These are phyloP conservation scores for Formica selysi DNA, from an alignment of 1,140 invertebrate species.

Conservation along the genomic window DNA sequence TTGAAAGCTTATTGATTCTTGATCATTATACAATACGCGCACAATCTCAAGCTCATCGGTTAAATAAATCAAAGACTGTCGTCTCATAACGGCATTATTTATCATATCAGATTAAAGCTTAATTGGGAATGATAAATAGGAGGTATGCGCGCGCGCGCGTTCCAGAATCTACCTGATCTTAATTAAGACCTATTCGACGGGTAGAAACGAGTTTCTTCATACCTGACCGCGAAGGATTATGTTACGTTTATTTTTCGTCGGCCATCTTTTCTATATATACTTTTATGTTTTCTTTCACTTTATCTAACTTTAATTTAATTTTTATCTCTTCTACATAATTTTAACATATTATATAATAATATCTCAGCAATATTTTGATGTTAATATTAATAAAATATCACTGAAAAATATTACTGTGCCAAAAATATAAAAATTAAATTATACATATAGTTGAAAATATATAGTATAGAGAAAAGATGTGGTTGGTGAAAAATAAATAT, in stretches of 20 bases:
- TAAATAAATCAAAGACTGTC: conserved; percentile 57
- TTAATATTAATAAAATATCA: neutral
- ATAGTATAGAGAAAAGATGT: no score
- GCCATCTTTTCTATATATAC: no score
- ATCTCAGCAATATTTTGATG: neutral
- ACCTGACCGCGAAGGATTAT: conserved; percentile 18
- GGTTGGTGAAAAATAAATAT: neutral
- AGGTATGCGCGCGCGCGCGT: conserved; percentile 28
- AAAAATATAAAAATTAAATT: no score
- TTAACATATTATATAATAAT: neutral
- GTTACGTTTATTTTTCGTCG: conserved; percentile 43
- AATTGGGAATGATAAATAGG: conserved; percentile 73
- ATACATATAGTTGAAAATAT: no score
- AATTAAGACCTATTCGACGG: conserved; percentile 71
- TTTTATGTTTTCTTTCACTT: no score
- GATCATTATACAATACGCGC: conserved; percentile 30
- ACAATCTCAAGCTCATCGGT: neutral
- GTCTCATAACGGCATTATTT: conserved; percentile 41
- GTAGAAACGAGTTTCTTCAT: conserved; percentile 47
- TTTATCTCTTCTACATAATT: neutral
- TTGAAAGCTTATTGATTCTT: conserved; percentile 39
- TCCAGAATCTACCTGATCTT: conserved; percentile 62
- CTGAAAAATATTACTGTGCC: no score
- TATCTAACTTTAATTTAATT: no score
- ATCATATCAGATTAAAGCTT: conserved; percentile 60